phyloP scores from a whole-genome alignment of 2,797 vertebrate species.

The Lutjanus argentimaculatus region DNA sequence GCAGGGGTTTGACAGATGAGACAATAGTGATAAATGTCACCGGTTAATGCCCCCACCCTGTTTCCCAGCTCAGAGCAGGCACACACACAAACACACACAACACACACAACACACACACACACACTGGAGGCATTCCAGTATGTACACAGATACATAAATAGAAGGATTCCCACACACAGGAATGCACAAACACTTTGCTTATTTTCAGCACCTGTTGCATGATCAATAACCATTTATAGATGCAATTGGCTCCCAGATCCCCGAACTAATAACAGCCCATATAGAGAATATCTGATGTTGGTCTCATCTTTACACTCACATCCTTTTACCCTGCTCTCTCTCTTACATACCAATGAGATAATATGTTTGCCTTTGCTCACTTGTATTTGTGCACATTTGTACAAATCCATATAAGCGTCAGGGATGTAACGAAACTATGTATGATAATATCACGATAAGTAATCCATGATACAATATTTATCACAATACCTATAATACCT shows the following conservation, averaged over 20 bases:
- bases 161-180: constrained; percentile 6
- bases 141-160: constrained; percentile 4
- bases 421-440: too few relatives aligned
- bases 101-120: constrained; percentile 5
- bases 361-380: not conserved
- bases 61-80: not conserved
- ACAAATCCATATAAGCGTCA: not conserved
- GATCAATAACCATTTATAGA: constrained; percentile 63
- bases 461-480: too few relatives aligned
- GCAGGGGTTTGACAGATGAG: constrained; percentile 42
- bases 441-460: too few relatives aligned
- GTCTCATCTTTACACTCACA: not conserved
- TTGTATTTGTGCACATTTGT: not conserved
- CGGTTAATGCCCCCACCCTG: not conserved
- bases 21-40: constrained; percentile 52
- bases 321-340: not conserved
- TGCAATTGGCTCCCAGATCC: constrained; percentile 43
- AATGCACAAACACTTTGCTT: not conserved
- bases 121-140: not conserved
- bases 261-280: constrained; percentile 39
- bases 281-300: not conserved
- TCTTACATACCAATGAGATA: not conserved
- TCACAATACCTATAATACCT: too few relatives aligned
- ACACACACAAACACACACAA: constrained; percentile 11
- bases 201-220: constrained; percentile 45